Evolutionary conservation across 2,888 invertebrate genomes (phyloP).

Genomic region (Heliconius ismenius): DNA sequence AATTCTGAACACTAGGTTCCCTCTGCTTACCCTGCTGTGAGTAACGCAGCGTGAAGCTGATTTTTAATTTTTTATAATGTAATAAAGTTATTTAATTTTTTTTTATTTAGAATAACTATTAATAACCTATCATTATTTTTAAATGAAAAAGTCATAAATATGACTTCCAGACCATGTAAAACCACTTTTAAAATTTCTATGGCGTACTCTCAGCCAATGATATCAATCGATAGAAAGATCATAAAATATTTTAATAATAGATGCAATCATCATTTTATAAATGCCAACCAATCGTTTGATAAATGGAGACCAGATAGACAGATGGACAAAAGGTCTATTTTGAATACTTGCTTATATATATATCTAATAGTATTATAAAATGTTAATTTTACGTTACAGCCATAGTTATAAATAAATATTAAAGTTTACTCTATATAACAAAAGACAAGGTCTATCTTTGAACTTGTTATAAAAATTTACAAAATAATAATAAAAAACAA

Average conservation of each 20-base stretch:
- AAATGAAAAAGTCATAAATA: not conserved
- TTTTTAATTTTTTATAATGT: too few relatives aligned
- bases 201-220: not conserved
- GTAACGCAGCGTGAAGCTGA: too few relatives aligned
- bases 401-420: not conserved
- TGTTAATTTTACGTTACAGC: not conserved
- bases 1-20: too few relatives aligned
- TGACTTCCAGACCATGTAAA: not conserved
- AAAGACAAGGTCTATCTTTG: not conserved
- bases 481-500: not conserved
- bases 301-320: constrained; percentile 34
- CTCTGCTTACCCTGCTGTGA: too few relatives aligned
- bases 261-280: constrained; percentile 53
- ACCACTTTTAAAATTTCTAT: not conserved
- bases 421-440: not conserved
- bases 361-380: not conserved
- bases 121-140: not conserved
- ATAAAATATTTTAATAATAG: constrained; percentile 61
- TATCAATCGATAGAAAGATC: constrained; percentile 31
- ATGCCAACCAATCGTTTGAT: constrained; percentile 46
- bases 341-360: not conserved
- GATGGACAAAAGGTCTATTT: not conserved
- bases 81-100: too few relatives aligned
- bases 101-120: too few relatives aligned
- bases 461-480: not conserved